Evolutionary conservation across 2,797 vertebrate genomes (phyloP).

Genomic region (Lindbergichthys nudifrons): DNA sequence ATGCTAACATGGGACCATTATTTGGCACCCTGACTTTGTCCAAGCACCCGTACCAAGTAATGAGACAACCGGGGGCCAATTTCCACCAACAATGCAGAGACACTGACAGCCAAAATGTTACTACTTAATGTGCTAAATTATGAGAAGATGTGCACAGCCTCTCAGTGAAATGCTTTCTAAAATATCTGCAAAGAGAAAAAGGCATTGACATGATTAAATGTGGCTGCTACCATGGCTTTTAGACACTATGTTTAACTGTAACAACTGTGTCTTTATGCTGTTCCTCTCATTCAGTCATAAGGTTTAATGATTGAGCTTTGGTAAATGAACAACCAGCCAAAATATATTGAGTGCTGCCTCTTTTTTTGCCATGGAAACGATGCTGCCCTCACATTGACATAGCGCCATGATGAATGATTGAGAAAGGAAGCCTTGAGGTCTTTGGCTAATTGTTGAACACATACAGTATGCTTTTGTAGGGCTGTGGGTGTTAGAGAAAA

Average conservation of each 20-base stretch:
- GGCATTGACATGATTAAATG: background rate
- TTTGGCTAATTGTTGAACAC: slow-evolving; percentile 59
- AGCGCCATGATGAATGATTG: slow-evolving; percentile 53
- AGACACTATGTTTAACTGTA: background rate
- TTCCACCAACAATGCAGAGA: background rate
- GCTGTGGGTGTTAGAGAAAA: slow-evolving; percentile 50
- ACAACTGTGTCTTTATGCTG: background rate
- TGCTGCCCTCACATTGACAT: slow-evolving; percentile 18
- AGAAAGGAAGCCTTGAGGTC: slow-evolving; percentile 46
- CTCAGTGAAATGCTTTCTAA: background rate
- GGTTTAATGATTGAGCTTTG: slow-evolving; percentile 20
- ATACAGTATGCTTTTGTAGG: slow-evolving; percentile 31
- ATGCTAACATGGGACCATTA: background rate
- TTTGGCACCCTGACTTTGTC: background rate
- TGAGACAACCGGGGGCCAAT: background rate
- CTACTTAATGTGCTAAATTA: slow-evolving; percentile 1
- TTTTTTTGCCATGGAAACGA: background rate
- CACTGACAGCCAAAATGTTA: background rate
- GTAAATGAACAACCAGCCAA: slow-evolving; percentile 12
- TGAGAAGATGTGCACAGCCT: background rate
- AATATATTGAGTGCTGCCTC: slow-evolving; percentile 5
- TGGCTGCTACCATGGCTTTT: background rate
- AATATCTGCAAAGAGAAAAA: background rate
- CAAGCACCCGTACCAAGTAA: background rate
- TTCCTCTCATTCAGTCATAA: slow-evolving; percentile 2